Conservation (phyloP, 1,140 invertebrate species). For the Anastatus disparis region DNA sequence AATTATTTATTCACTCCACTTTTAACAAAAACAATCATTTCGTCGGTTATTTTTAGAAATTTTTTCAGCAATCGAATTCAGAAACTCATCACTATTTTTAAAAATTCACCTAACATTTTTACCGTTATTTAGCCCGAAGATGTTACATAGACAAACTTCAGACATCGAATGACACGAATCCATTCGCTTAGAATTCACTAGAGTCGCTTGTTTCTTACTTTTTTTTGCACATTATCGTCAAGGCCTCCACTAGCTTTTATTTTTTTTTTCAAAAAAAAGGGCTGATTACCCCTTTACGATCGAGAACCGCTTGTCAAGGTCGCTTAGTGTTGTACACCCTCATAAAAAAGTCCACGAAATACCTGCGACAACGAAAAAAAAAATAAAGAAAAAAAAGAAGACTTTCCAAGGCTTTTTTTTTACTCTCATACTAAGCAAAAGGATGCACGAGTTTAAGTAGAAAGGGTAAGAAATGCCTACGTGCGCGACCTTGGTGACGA, state of each 20-base stretch:
- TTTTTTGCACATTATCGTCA: background rate
- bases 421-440: too few relatives aligned
- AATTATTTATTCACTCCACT: too few relatives aligned
- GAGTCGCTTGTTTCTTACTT: background rate
- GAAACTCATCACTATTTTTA: too few relatives aligned
- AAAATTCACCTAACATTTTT: too few relatives aligned
- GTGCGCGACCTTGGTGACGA: slow-evolving; percentile 50
- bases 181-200: slow-evolving; percentile 45
- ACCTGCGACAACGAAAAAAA: slow-evolving; percentile 43
- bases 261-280: too few relatives aligned
- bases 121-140: slow-evolving; percentile 7
- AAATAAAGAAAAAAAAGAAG: slow-evolving; percentile 50
- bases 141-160: slow-evolving; percentile 63
- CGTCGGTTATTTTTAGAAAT: too few relatives aligned
- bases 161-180: slow-evolving; percentile 59
- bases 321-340: slow-evolving; percentile 40
- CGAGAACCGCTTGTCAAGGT: slow-evolving; percentile 51
- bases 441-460: too few relatives aligned
- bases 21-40: too few relatives aligned
- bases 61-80: too few relatives aligned
- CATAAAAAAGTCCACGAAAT: slow-evolving; percentile 55
- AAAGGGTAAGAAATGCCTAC: slow-evolving; percentile 50
- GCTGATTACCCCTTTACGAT: slow-evolving; percentile 67
- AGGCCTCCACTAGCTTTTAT: slow-evolving; percentile 6
- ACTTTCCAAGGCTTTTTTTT: too few relatives aligned